Percentiles rank a stretch among this genome's conserved stretches.
Conservation (phyloP, 2,888 invertebrate species). For the Bombylius major region DNA sequence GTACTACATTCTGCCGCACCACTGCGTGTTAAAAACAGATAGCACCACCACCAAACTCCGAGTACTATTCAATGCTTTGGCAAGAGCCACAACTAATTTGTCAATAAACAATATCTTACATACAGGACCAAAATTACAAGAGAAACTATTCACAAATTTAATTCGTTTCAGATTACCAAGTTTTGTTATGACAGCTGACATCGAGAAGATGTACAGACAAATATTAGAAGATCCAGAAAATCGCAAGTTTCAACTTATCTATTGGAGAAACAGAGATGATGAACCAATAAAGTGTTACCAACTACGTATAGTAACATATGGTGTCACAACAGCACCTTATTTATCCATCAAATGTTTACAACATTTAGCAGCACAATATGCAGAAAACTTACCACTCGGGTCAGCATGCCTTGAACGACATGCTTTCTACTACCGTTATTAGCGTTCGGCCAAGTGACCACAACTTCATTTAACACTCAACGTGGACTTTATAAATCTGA, state of each 20-base stretch:
- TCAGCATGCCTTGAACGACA: neutral
- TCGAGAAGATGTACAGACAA: constrained; percentile 20
- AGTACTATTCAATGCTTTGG: neutral
- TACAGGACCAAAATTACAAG: neutral
- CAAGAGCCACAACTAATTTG: neutral
- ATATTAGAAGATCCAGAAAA: constrained; percentile 13
- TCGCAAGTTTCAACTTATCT: constrained; percentile 12
- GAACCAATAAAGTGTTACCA: constrained; percentile 6
- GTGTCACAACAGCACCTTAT: constrained; percentile 8
- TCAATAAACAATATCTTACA: neutral
- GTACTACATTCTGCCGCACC: neutral
- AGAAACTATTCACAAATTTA: neutral
- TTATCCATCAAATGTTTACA: too few species aligned
- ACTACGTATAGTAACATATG: constrained; percentile 13
- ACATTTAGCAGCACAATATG: neutral
- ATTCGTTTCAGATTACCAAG: neutral
- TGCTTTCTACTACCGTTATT: too few species aligned
- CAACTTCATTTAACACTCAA: too few species aligned
- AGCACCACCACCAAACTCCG: neutral
- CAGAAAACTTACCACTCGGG: neutral
- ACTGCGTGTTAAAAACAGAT: neutral
- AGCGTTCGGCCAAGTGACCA: too few species aligned
- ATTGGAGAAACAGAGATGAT: constrained; percentile 11
- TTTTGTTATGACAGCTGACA: constrained; percentile 10
- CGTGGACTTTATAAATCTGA: too few species aligned